These are phyloP conservation scores for Mamestra configurata DNA, from an alignment of 1,140 invertebrate genomes.

Conservation along the genomic window DNA sequence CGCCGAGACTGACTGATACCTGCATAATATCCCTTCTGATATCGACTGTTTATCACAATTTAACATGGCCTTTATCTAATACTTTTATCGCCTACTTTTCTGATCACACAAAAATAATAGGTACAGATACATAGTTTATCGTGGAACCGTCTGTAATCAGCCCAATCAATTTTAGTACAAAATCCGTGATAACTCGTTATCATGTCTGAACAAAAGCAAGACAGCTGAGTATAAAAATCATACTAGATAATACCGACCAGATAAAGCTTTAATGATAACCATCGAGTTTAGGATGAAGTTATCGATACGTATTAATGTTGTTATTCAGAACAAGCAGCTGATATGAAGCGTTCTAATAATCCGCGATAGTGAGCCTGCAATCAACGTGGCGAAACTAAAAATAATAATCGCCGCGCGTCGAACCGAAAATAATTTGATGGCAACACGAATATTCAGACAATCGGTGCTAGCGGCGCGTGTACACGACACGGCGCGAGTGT, in stretches of 20 bases:
- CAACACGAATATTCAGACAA: constrained; percentile 62
- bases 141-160: constrained; percentile 64
- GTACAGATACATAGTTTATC: constrained; percentile 63
- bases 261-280: constrained; percentile 56
- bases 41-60: constrained; percentile 55
- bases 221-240: constrained; percentile 58
- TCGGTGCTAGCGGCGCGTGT: constrained; percentile 48
- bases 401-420: constrained; percentile 63
- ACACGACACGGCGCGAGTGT: constrained; percentile 43
- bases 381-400: constrained; percentile 66
- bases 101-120: constrained; percentile 70
- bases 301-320: constrained; percentile 58
- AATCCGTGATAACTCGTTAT: constrained; percentile 66
- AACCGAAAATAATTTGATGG: constrained; percentile 63
- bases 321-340: constrained; percentile 64
- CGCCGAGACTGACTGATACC: constrained; percentile 54
- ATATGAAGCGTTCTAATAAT: constrained; percentile 62
- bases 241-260: constrained; percentile 52
- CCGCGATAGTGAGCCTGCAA: constrained; percentile 57
- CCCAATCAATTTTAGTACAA: constrained; percentile 69
- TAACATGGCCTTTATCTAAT: constrained; percentile 58
- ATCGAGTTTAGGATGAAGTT: constrained; percentile 57
- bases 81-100: constrained; percentile 63
- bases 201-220: constrained; percentile 59
- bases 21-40: constrained; percentile 36